A percentile compares a stretch with the other conserved stretches of the same genome.
Evolutionary conservation across 1,140 invertebrate genomes (phyloP).

Genomic region (Drosophila takahashii): DNA sequence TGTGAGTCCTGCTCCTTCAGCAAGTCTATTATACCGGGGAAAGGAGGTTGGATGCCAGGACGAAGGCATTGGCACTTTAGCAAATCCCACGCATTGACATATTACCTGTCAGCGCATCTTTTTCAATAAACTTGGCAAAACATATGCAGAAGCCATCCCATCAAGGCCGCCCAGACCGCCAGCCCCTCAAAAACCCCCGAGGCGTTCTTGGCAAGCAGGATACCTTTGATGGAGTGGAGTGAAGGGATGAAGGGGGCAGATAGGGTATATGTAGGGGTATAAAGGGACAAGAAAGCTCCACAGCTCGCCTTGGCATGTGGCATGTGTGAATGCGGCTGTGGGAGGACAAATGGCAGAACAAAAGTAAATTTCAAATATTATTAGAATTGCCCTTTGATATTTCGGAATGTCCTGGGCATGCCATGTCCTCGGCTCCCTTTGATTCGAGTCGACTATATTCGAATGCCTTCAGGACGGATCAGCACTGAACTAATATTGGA

Average conservation of each 20-base stretch:
- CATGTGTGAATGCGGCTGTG: slow-evolving; percentile 28
- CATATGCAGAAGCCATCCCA: slow-evolving; percentile 59
- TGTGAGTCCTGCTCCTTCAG: slow-evolving; percentile 42
- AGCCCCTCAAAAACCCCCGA: background rate
- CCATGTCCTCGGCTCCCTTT: slow-evolving; percentile 26
- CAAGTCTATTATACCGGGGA: slow-evolving; percentile 55
- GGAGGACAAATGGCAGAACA: slow-evolving; percentile 33
- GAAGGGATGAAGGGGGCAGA: slow-evolving; percentile 1
- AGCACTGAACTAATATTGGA: slow-evolving; percentile 48
- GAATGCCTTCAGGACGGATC: slow-evolving; percentile 45
- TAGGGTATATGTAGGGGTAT: background rate
- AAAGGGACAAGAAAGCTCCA: background rate
- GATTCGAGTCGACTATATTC: slow-evolving; percentile 34
- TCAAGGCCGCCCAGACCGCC: background rate
- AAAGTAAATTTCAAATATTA: slow-evolving; percentile 61
- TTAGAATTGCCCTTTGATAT: slow-evolving; percentile 61
- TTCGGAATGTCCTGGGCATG: slow-evolving; percentile 39
- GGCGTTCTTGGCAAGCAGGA: slow-evolving; percentile 43
- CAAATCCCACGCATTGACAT: slow-evolving; percentile 82
- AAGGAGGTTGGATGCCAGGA: slow-evolving; percentile 13
- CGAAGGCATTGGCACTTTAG: slow-evolving; percentile 62
- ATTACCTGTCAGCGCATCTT: slow-evolving; percentile 83
- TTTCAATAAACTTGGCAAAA: slow-evolving; percentile 84
- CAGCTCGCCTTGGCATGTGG: slow-evolving; percentile 31
- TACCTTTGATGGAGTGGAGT: background rate